These are phyloP conservation scores for Brachystomella parvula DNA, from an alignment of 1,140 invertebrate genomes.

Conservation along the genomic window DNA sequence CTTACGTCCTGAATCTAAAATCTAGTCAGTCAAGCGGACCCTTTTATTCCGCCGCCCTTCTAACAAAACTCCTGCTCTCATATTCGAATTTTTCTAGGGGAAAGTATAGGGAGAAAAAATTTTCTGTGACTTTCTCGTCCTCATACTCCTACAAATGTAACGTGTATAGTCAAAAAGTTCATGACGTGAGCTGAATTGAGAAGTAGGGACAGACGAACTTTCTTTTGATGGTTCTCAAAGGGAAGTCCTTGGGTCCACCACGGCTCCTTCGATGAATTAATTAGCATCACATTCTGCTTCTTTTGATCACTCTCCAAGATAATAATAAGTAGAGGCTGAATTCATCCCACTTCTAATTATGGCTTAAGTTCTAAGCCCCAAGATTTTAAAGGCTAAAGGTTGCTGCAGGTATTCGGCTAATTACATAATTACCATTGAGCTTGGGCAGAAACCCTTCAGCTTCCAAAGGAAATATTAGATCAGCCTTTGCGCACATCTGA, in stretches of 20 bases:
- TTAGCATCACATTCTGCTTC: constrained; percentile 4
- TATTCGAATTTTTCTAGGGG: constrained; percentile 1
- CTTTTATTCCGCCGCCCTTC: not conserved
- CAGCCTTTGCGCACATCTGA: not conserved
- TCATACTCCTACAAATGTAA: constrained; percentile 5
- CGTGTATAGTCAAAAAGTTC: constrained; percentile 35
- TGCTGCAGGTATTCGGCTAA: too few relatives aligned
- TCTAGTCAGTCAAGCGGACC: not conserved
- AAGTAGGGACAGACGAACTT: constrained; percentile 7
- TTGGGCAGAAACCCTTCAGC: too few relatives aligned
- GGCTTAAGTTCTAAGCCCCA: too few relatives aligned
- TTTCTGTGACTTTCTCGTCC: not conserved
- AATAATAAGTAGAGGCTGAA: too few relatives aligned
- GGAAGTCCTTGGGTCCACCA: not conserved
- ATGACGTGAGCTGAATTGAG: constrained; percentile 33
- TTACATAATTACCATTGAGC: too few relatives aligned
- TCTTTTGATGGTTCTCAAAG: constrained; percentile 25
- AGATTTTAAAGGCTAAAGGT: too few relatives aligned
- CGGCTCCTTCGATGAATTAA: constrained; percentile 29
- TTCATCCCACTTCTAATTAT: too few relatives aligned
- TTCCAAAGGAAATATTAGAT: not conserved
- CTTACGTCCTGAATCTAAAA: constrained; percentile 11
- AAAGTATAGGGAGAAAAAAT: not conserved
- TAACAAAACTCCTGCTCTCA: not conserved
- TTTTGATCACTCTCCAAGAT: too few relatives aligned